These are phyloP conservation scores for Drosophila busckii DNA, from an alignment of 1,140 invertebrate genomes.

Conservation along the genomic window DNA sequence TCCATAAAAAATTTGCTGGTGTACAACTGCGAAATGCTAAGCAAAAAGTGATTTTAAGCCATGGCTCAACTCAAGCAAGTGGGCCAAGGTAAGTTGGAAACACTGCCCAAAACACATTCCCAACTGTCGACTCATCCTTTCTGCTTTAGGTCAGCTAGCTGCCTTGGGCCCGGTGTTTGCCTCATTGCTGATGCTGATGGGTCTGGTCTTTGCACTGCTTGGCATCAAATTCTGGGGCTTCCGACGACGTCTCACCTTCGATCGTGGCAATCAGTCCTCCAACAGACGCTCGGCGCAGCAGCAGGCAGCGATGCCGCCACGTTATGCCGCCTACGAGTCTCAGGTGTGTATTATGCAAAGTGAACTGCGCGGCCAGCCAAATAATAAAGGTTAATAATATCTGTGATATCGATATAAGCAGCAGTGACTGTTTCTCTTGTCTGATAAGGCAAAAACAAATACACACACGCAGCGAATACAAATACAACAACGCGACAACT, in stretches of 20 bases:
- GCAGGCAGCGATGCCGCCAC: constrained; percentile 28
- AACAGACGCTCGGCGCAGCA: constrained; percentile 24
- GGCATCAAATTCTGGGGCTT: constrained; percentile 79
- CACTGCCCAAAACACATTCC: too few species aligned
- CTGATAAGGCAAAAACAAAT: constrained; percentile 56
- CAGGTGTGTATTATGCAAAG: constrained; percentile 45
- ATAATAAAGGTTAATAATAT: constrained; percentile 47
- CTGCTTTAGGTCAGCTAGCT: constrained; percentile 33
- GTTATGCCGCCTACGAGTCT: constrained; percentile 61
- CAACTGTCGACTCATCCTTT: too few species aligned
- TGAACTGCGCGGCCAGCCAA: constrained; percentile 24
- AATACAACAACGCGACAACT: background rate
- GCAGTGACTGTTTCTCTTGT: constrained; percentile 18
- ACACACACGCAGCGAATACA: constrained; percentile 25
- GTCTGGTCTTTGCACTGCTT: constrained; percentile 59
- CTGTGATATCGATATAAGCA: constrained; percentile 30
- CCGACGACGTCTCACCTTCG: constrained; percentile 73
- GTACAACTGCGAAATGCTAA: constrained; percentile 48
- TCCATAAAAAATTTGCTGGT: constrained; percentile 36
- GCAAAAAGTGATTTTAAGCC: constrained; percentile 42
- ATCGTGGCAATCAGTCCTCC: constrained; percentile 19
- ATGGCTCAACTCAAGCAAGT: constrained; percentile 58
- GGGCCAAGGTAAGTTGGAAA: constrained; percentile 63
- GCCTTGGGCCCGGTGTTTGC: constrained; percentile 30
- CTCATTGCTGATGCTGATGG: constrained; percentile 46